phyloP scores from a whole-genome alignment of 2,797 vertebrate species.

The Buceros bicornis region DNA sequence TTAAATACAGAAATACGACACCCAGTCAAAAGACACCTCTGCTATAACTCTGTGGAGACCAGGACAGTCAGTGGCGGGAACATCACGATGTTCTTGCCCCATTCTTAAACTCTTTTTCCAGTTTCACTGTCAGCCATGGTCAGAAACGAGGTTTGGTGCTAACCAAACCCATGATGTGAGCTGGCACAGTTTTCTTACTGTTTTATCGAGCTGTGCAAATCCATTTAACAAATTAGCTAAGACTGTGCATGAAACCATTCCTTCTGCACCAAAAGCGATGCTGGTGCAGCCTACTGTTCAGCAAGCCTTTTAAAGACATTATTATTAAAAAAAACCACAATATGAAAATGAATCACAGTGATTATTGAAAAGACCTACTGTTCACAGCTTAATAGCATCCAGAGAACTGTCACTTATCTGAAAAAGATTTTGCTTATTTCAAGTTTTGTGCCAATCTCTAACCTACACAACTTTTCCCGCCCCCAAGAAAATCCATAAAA shows the following conservation, averaged over 20 bases:
- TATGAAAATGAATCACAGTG: conserved; percentile 74
- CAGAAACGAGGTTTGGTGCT: not conserved
- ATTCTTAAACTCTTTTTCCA: not conserved
- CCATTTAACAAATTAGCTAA: conserved; percentile 42
- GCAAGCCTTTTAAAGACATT: conserved; percentile 64
- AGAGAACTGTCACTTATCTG: conserved; percentile 68
- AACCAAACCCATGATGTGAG: not conserved
- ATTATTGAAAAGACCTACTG: conserved; percentile 71
- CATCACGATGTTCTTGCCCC: not conserved
- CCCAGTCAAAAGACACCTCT: not conserved
- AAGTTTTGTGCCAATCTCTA: conserved; percentile 71
- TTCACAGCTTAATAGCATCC: conserved; percentile 72
- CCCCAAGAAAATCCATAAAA: conserved; percentile 72
- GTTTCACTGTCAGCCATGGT: not conserved
- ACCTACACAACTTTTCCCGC: conserved; percentile 71
- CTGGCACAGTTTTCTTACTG: not conserved
- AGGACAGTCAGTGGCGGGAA: not conserved
- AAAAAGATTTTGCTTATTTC: conserved; percentile 68
- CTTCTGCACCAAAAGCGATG: conserved; percentile 46
- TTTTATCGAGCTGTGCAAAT: conserved; percentile 7
- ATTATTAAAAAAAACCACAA: conserved; percentile 45
- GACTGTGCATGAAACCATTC: not conserved
- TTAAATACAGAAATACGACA: not conserved
- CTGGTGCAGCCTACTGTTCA: conserved; percentile 62
- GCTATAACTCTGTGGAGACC: not conserved